Evolutionary conservation across 2,888 invertebrate species (phyloP), one percentile per base, ranked within the genome.

Genomic region (Drosophila macrospina): DNA sequence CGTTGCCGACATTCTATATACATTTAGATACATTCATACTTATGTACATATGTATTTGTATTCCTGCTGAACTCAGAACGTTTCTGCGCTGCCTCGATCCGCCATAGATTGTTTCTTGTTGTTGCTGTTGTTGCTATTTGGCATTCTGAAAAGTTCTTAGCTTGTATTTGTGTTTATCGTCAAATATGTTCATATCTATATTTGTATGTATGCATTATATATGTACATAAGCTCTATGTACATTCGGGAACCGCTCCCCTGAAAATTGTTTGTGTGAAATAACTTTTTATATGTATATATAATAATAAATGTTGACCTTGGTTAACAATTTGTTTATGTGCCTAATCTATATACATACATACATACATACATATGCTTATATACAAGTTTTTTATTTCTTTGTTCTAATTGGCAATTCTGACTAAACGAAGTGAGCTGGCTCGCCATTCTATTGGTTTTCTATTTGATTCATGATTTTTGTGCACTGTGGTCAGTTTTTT

Each of bases 351-450:
- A 48, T 6, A 6, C 32, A 51, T 36, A 57, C 41, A n/a, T 8
- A 37, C 15, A 47, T 8, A 11, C 16, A 30, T 7, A 10, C 44
- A 39, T 45, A 5, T 7, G 5, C 28, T 44, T 44, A n/a, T 60
- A 4, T 42, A 30, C 54, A 41, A n/a, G 11, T 57, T 73, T 54
- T 48, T 32, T 68, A 55, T 59, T 86, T 76, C 72, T 83, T 75
- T 86, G 80, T 83, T 86, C 84, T 80, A 86, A 86, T 83, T 75
- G 80, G 51, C 67, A 80, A 72, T 77, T 77, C 81, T 60, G 63
- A 68, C 47, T 77, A 77, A 77, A 77, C 48, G 32, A 59, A 61
- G 44, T 75, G 72, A 83, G 84, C 55, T 71, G 80, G 61, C 51
- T 54, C 73, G 62, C 55, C 81, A 64, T 65, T 62, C 69, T 51